phyloP scores from a whole-genome alignment of 1,140 invertebrate genomes.

The Drosophila virilis region DNA sequence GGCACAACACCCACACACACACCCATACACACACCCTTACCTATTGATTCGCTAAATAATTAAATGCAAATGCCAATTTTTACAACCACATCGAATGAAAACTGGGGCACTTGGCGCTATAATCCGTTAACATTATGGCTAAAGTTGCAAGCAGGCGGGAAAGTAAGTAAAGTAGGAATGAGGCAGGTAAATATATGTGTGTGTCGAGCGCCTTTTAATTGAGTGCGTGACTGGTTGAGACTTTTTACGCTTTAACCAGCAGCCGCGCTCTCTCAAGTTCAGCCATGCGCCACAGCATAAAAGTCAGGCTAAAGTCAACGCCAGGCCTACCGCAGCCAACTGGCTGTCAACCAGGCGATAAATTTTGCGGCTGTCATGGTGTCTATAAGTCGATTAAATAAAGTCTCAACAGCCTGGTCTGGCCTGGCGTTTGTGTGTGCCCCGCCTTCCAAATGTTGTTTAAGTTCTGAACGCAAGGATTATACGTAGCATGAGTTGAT shows the following conservation, averaged over 20 bases:
- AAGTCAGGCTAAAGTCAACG: background rate
- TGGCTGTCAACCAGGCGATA: background rate
- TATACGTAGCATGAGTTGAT: background rate
- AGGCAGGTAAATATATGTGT: background rate
- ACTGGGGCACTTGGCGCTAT: constrained; percentile 36
- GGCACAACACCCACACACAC: constrained; percentile 11
- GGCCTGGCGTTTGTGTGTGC: background rate
- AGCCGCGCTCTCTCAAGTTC: background rate
- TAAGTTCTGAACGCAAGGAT: constrained; percentile 35
- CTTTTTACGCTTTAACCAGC: constrained; percentile 71
- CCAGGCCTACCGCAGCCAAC: background rate
- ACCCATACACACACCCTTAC: background rate
- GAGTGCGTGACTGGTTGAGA: constrained; percentile 79
- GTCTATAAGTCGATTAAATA: constrained; percentile 64
- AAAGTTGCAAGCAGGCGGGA: constrained; percentile 7
- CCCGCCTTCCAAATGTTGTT: background rate
- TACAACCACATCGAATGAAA: constrained; percentile 33
- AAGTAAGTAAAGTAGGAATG: background rate
- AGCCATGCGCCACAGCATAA: background rate
- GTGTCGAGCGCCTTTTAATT: constrained; percentile 61
- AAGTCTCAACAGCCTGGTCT: constrained; percentile 25
- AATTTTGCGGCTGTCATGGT: constrained; percentile 24
- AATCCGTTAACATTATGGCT: constrained; percentile 68
- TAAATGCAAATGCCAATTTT: constrained; percentile 69
- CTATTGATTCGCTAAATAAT: constrained; percentile 57